Evolutionary conservation across 2,888 invertebrate species (phyloP).

Genomic region (Laothoe populi): DNA sequence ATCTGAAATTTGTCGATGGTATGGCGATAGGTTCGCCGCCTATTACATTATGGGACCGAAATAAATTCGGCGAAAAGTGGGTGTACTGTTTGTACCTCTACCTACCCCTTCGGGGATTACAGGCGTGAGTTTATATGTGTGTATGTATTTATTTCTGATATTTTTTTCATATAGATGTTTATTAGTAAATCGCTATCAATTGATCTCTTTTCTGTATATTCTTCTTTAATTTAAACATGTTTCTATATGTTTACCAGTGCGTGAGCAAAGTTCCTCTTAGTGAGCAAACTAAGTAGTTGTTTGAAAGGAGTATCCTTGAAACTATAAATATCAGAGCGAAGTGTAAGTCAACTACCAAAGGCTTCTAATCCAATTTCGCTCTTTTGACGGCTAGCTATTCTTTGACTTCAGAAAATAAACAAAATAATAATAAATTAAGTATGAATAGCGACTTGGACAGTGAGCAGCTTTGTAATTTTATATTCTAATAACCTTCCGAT

Average conservation of each 20-base stretch:
- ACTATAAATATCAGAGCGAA: slow-evolving; percentile 46
- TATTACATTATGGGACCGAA: too few relatives aligned
- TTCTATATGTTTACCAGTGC: background rate
- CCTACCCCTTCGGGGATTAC: too few relatives aligned
- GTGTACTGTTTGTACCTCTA: too few relatives aligned
- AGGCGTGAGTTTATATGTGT: too few relatives aligned
- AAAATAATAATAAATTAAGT: slow-evolving; percentile 3
- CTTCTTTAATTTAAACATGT: background rate
- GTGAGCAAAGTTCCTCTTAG: background rate
- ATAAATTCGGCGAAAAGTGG: too few relatives aligned
- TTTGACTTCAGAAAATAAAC: background rate
- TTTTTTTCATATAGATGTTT: too few relatives aligned
- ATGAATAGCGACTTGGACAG: background rate
- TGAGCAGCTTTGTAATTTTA: background rate
- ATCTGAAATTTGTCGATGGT: too few relatives aligned
- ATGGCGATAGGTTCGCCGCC: too few relatives aligned
- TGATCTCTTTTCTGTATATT: background rate
- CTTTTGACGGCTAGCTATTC: background rate
- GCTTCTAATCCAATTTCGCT: slow-evolving; percentile 52
- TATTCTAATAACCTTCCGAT: background rate
- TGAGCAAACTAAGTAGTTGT: slow-evolving; percentile 11
- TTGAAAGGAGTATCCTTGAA: slow-evolving; percentile 37
- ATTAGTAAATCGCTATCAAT: too few relatives aligned
- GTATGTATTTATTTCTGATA: too few relatives aligned
- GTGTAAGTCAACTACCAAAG: slow-evolving; percentile 41